Base-by-base conservation (phyloP, 2,113 vertebrate genomes). In the Apodemus speciosus region DNA sequence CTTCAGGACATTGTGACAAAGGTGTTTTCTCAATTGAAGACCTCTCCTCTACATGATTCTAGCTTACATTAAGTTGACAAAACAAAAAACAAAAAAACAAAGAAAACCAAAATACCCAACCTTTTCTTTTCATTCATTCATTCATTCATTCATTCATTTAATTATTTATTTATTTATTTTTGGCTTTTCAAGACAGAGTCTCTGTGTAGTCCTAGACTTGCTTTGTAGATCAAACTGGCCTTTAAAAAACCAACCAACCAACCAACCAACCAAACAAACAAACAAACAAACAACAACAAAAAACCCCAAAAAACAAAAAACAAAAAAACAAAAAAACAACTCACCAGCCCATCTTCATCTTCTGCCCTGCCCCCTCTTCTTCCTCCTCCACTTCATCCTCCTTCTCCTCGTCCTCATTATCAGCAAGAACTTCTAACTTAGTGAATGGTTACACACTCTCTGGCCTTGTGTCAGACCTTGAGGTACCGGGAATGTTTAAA, bases 391-490 rank as follows among this genome's bases (percentile, higher is more conserved):
- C 4, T 81, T 81, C 6, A 30, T 40, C n/a, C n/a, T 46, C 40
- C 23, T 58, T n/a, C 18, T 40, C 3, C 0, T 32, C 6, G 2
- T 62, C 20, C 25, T 23, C 35, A 25, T 1, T 20, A 46, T 0
- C 7, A 38, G 13, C 21, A 6, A 72, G 14, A 64, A 49, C 83
- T 30, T 6, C 32, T 60, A 68, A 16, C 7, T 92, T 38, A 3
- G 15, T 7, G 40, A 76, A 32, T 14, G n/a, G 60, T 21, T 30
- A 10, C 14, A 69, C 9, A 87, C 76, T 85, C 58, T 43, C 53
- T 40, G 46, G 60, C 14, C 32, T 91, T 53, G 13, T 43, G 21
- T 13, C n/a, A 7, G 53, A 58, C 3, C 10, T 25, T 56, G 25
- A n/a, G 3, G 1, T 11, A 58, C 38, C 40, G 46, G 43, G 60